Evolutionary conservation across 2,797 vertebrate genomes (phyloP).

Genomic region (Hybognathus amarus): DNA sequence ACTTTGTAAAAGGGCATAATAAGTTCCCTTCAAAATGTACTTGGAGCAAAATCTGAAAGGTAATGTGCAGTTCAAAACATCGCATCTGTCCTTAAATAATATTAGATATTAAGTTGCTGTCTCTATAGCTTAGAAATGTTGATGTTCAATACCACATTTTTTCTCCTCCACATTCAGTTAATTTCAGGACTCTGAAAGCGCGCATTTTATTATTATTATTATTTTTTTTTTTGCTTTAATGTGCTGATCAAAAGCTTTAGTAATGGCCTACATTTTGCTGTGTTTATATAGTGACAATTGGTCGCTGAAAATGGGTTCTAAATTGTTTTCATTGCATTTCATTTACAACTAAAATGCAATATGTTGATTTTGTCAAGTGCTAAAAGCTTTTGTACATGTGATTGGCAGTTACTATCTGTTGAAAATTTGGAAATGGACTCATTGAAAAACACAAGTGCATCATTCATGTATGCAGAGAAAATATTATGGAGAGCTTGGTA

Average conservation of each 20-base stretch:
- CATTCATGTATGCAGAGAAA: background rate
- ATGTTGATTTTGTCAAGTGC: conserved; percentile 3
- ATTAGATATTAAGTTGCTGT: background rate
- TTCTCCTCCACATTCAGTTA: background rate
- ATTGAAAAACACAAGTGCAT: background rate
- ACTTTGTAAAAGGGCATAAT: too few relatives aligned
- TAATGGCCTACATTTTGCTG: background rate
- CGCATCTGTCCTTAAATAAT: background rate
- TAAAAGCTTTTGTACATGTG: conserved; percentile 11
- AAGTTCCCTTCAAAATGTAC: background rate
- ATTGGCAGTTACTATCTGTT: background rate
- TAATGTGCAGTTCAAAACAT: background rate
- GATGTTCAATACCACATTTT: background rate
- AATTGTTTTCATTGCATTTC: conserved; percentile 27
- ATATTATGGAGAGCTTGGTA: background rate
- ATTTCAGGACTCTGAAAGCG: background rate
- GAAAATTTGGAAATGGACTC: background rate
- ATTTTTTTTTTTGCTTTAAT: background rate
- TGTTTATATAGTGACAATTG: conserved; percentile 22
- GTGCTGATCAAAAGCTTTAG: background rate
- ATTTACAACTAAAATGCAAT: conserved; percentile 9
- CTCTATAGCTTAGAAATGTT: background rate
- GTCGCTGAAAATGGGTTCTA: conserved; percentile 8
- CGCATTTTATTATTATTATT: too few relatives aligned
- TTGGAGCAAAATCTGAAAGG: background rate